A percentile compares a stretch with the other conserved stretches of the same genome.
These are phyloP conservation scores for Merops nubicus DNA, from an alignment of 2,113 vertebrate species.

Conservation along the genomic window DNA sequence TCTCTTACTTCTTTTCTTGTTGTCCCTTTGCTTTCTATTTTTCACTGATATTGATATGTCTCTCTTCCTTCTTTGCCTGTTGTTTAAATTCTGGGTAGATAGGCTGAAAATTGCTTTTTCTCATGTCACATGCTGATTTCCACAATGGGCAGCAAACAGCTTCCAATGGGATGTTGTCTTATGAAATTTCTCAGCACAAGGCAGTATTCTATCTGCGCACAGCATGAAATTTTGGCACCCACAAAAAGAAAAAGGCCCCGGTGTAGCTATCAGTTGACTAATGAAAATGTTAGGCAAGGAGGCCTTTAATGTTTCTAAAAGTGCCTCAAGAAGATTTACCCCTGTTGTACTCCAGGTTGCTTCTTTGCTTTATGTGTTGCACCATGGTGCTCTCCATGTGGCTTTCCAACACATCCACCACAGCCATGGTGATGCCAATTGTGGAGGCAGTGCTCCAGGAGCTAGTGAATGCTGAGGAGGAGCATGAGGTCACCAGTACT, in stretches of 20 bases:
- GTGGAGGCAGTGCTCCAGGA: constrained; percentile 96
- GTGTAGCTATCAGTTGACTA: background rate
- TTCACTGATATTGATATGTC: background rate
- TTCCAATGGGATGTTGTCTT: background rate
- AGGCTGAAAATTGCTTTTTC: background rate
- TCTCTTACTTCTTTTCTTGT: background rate
- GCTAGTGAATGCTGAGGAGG: constrained; percentile 85
- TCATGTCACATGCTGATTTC: background rate
- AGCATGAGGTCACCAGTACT: constrained; percentile 73
- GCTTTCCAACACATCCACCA: constrained; percentile 98
- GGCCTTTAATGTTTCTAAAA: background rate
- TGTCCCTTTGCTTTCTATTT: background rate
- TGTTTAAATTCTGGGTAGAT: background rate
- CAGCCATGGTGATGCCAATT: constrained; percentile 99
- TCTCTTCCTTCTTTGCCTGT: background rate
- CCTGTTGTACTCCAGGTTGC: constrained; percentile 80
- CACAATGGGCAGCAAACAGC: accelerated
- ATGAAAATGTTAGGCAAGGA: background rate
- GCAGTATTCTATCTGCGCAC: background rate
- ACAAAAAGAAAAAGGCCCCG: background rate
- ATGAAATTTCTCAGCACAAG: background rate
- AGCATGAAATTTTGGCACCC: background rate
- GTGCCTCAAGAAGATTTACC: background rate
- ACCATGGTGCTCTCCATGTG: constrained; percentile 96
- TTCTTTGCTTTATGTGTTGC: constrained; percentile 98